Evolutionary conservation across 2,797 vertebrate species (phyloP).

Genomic region (Ctenopoma multispine): DNA sequence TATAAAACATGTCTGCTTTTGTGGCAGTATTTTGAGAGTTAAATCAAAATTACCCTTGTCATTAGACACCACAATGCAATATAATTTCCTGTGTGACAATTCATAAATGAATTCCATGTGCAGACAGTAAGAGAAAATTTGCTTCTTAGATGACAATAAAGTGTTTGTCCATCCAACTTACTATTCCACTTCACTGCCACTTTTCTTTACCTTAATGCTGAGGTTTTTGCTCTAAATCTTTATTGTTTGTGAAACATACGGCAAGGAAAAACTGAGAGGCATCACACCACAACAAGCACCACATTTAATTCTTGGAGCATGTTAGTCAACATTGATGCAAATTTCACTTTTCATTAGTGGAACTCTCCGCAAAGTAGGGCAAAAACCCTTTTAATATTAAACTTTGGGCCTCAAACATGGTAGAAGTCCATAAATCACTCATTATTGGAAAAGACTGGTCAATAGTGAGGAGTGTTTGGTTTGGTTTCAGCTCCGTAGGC

Average conservation of each 20-base stretch:
- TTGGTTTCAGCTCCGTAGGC: slow-evolving; percentile 34
- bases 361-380: slow-evolving; percentile 44
- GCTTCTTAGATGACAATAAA: slow-evolving; percentile 50
- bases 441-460: slow-evolving; percentile 48
- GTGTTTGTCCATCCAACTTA: slow-evolving; percentile 46
- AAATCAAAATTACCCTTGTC: slow-evolving; percentile 40
- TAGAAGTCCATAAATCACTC: slow-evolving; percentile 55
- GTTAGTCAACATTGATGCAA: slow-evolving; percentile 41
- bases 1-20: slow-evolving; percentile 20
- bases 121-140: slow-evolving; percentile 29
- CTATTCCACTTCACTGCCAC: slow-evolving; percentile 59
- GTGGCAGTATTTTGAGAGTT: slow-evolving; percentile 18
- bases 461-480: slow-evolving; percentile 23
- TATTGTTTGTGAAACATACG: slow-evolving; percentile 44
- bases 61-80: slow-evolving; percentile 31
- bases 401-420: slow-evolving; percentile 49
- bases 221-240: slow-evolving; percentile 19
- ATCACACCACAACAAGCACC: slow-evolving; percentile 10
- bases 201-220: slow-evolving; percentile 26
- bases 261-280: slow-evolving; percentile 34
- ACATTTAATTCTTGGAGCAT: slow-evolving; percentile 25
- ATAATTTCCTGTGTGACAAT: slow-evolving; percentile 38
- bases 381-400: slow-evolving; percentile 64
- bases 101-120: slow-evolving; percentile 58
- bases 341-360: slow-evolving; percentile 54